phyloP scores from a whole-genome alignment of 2,888 invertebrate species.

The Latrodectus hesperus region DNA sequence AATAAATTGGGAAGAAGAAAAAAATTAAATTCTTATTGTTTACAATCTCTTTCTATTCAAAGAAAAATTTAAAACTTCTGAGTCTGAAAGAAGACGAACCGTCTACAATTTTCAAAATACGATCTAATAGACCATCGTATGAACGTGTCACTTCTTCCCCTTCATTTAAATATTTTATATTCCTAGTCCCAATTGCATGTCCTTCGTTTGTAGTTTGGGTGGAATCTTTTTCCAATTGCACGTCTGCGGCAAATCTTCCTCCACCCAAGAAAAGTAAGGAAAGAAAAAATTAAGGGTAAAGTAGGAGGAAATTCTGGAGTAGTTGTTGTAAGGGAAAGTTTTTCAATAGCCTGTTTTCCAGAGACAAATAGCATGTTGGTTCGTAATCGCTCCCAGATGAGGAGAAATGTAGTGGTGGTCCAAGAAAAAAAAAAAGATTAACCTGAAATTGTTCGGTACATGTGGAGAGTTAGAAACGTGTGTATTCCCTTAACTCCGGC shows the following conservation, averaged over 20 bases:
- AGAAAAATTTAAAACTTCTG: too few relatives aligned
- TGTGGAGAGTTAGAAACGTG: too few relatives aligned
- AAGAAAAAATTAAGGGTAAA: constrained; percentile 8
- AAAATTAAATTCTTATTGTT: too few relatives aligned
- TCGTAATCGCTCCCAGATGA: constrained; percentile 24
- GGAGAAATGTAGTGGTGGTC: not conserved
- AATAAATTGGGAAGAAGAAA: too few relatives aligned
- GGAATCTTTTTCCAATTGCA: not conserved
- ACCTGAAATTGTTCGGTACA: too few relatives aligned
- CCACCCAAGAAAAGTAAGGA: not conserved
- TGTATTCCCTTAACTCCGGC: too few relatives aligned
- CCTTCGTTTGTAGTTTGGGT: not conserved
- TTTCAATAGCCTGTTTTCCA: constrained; percentile 19
- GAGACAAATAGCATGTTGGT: constrained; percentile 28
- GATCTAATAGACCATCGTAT: too few relatives aligned
- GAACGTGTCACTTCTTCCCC: too few relatives aligned
- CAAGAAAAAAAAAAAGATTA: not conserved
- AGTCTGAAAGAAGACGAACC: too few relatives aligned
- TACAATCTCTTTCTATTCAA: too few relatives aligned
- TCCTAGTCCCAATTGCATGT: not conserved
- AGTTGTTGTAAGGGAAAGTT: constrained; percentile 18
- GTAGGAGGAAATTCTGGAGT: constrained; percentile 10
- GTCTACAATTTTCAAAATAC: too few relatives aligned
- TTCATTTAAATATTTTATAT: too few relatives aligned
- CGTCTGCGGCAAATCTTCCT: not conserved